phyloP scores from a whole-genome alignment of 2,888 invertebrate species.

The Parapristionchus giblindavisi region DNA sequence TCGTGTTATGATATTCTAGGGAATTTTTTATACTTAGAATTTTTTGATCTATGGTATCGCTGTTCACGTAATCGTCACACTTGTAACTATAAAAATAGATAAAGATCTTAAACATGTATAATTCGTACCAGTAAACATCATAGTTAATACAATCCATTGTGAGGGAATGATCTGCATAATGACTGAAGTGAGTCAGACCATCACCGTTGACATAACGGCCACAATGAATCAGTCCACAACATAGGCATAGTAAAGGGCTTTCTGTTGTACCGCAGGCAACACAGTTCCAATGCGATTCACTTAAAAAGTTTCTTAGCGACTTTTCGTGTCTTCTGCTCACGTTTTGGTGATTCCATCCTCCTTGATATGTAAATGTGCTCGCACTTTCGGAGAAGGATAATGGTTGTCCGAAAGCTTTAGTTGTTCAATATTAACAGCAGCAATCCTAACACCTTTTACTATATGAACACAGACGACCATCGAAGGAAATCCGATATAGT shows the following conservation, averaged over 20 bases:
- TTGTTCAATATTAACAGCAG: constrained; percentile 34
- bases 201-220: constrained; percentile 82
- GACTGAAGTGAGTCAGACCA: constrained; percentile 79
- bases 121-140: constrained; percentile 80
- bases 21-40: constrained; percentile 29
- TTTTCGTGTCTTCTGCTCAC: constrained; percentile 14
- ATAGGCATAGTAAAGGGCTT: constrained; percentile 82
- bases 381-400: background rate
- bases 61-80: constrained; percentile 83
- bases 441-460: constrained; percentile 30
- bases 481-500: background rate
- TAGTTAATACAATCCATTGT: constrained; percentile 82
- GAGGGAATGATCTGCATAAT: constrained; percentile 77
- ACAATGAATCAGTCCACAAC: constrained; percentile 81
- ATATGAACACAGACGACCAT: constrained; percentile 39
- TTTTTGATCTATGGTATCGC: constrained; percentile 73
- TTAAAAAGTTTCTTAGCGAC: constrained; percentile 1
- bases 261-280: constrained; percentile 47
- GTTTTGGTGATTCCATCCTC: constrained; percentile 14
- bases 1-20: constrained; percentile 24
- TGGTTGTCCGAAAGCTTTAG: constrained; percentile 24
- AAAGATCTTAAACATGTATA: background rate
- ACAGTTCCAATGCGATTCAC: constrained; percentile 41
- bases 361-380: background rate
- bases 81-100: constrained; percentile 75